A percentile compares a stretch with the other conserved stretches of the same genome.
phyloP scores from a whole-genome alignment of 2,888 invertebrate genomes.

The Calameuta pallipes region DNA sequence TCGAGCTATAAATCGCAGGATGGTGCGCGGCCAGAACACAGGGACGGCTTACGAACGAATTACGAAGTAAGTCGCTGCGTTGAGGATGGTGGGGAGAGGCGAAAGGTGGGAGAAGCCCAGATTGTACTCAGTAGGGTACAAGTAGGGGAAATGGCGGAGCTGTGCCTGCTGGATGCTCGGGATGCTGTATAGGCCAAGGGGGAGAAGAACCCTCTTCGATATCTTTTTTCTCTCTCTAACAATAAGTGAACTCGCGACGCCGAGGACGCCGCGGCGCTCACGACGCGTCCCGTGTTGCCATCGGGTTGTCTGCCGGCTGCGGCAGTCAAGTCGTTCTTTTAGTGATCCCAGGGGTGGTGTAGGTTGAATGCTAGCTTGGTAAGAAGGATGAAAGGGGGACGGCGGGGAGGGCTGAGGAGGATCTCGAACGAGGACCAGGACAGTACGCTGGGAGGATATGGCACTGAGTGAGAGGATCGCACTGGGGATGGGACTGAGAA shows the following conservation, averaged over 20 bases:
- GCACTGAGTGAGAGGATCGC: conserved; percentile 1
- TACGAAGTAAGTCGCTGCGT: neutral
- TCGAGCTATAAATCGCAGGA: neutral
- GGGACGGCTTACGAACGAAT: neutral
- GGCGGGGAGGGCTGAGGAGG: neutral
- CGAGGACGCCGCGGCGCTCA: conserved; percentile 26
- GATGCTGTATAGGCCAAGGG: neutral
- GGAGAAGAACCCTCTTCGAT: neutral
- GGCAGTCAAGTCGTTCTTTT: conserved; percentile 38
- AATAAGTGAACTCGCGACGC: conserved; percentile 1
- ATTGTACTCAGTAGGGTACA: neutral
- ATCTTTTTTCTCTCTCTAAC: neutral
- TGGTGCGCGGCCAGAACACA: neutral
- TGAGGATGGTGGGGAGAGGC: neutral
- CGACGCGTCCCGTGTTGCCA: conserved; percentile 49
- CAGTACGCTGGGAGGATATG: conserved; percentile 16
- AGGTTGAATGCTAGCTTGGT: conserved; percentile 42
- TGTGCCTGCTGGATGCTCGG: neutral
- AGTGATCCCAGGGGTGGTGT: conserved; percentile 44
- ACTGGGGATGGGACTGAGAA: conserved; percentile 19
- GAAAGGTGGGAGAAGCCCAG: neutral
- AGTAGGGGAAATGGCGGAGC: neutral
- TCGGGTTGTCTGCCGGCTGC: conserved; percentile 30
- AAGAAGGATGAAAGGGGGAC: conserved; percentile 27
- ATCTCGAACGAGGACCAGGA: neutral